Percentiles rank a stretch among this genome's conserved stretches.
Conservation (phyloP, 2,888 invertebrate genomes). For the Polymixis lichenea region DNA sequence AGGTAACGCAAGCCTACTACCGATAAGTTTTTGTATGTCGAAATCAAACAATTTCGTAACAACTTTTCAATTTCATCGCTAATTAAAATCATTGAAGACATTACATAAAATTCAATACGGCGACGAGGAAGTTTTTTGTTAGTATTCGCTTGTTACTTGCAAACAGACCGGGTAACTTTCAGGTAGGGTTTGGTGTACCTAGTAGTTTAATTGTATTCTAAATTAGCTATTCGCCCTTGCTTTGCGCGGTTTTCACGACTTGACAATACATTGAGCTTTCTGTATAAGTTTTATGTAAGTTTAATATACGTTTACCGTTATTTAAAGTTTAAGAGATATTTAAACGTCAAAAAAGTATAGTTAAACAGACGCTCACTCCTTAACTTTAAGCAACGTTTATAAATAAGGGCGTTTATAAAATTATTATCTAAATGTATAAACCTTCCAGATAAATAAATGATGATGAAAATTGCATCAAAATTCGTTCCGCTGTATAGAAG, state of each 20-base stretch:
- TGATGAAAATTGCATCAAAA: neutral
- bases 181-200: neutral
- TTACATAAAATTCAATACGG: slow-evolving; percentile 40
- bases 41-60: slow-evolving; percentile 43
- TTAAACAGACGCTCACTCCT: too few species aligned
- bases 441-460: neutral
- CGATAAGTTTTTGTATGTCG: neutral
- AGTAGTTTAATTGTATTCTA: neutral
- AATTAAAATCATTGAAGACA: slow-evolving; percentile 54
- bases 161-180: slow-evolving; percentile 12
- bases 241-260: neutral
- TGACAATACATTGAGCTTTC: neutral
- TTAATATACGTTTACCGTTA: neutral
- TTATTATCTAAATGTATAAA: neutral
- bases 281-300: too few species aligned
- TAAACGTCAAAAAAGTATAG: too few species aligned
- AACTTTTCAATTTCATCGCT: slow-evolving; percentile 41
- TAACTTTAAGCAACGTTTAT: too few species aligned
- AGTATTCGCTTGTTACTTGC: slow-evolving; percentile 21
- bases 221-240: neutral
- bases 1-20: slow-evolving; percentile 5
- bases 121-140: slow-evolving; percentile 24
- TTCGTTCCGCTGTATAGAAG: neutral
- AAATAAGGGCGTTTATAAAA: too few species aligned
- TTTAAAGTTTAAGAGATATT: too few species aligned